These are phyloP conservation scores for Pituophis catenifer DNA, from an alignment of 2,113 vertebrate species.

Conservation along the genomic window DNA sequence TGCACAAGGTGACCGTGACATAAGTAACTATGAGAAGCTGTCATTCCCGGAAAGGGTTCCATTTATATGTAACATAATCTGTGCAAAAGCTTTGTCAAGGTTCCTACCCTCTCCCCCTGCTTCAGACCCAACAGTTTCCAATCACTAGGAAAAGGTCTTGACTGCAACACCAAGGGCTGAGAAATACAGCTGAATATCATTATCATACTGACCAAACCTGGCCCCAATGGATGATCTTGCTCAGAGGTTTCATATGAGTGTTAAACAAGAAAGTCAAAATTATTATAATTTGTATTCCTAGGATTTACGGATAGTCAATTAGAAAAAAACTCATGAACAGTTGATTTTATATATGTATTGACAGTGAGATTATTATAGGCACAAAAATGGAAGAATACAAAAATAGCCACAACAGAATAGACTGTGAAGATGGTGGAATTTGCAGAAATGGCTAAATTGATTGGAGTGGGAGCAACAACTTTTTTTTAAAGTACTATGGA, in stretches of 20 bases:
- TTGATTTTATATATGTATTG: neutral
- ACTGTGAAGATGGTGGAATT: neutral
- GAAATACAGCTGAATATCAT: neutral
- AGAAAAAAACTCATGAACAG: neutral
- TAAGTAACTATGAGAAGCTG: neutral
- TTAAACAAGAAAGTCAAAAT: neutral
- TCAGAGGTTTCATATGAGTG: neutral
- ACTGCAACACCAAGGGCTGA: neutral
- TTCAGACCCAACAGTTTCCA: neutral
- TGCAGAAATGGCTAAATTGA: neutral
- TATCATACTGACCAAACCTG: neutral
- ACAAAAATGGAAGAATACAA: neutral
- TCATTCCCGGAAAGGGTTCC: neutral
- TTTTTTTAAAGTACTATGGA: neutral
- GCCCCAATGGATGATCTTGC: neutral
- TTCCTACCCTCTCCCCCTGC: neutral
- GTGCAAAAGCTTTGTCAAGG: neutral
- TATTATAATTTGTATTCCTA: neutral
- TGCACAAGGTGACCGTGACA: neutral
- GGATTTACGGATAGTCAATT: neutral
- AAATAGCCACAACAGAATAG: neutral
- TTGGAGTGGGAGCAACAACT: neutral
- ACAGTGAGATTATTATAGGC: neutral
- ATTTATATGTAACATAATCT: neutral
- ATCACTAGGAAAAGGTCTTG: neutral